Conservation (phyloP, 2,113 vertebrate species). For the Tamias sibiricus region DNA sequence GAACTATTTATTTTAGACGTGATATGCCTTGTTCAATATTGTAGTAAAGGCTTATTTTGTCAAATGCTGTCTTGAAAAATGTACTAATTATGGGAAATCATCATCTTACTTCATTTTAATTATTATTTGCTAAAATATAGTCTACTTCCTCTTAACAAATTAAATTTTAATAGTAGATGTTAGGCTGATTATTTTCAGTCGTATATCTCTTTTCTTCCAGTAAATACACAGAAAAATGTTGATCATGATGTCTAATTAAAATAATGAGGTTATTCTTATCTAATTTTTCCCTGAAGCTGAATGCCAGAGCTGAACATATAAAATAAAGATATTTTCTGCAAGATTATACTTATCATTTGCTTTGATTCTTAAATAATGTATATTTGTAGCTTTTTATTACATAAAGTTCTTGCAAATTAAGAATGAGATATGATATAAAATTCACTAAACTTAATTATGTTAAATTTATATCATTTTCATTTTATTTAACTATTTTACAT, state of each 20-base stretch:
- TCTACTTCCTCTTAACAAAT: constrained; percentile 27
- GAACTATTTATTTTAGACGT: not conserved
- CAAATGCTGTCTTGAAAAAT: constrained; percentile 29
- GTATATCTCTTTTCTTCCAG: not conserved
- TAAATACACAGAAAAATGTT: constrained; percentile 1
- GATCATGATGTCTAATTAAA: constrained; percentile 51
- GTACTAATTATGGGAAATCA: constrained; percentile 20
- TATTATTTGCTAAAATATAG: constrained; percentile 23
- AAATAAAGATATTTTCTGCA: not conserved
- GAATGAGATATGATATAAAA: not conserved
- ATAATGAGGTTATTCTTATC: constrained; percentile 11
- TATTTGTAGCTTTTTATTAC: not conserved
- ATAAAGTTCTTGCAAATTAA: not conserved
- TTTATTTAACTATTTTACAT: constrained; percentile 17
- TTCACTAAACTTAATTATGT: not conserved
- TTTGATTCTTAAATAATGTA: not conserved
- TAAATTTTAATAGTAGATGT: constrained; percentile 5
- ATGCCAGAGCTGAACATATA: constrained; percentile 33
- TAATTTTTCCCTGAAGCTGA: constrained; percentile 31
- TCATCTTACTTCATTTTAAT: constrained; percentile 16
- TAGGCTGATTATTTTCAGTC: not conserved
- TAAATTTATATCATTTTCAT: not conserved
- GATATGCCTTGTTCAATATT: not conserved
- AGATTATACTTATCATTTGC: not conserved
- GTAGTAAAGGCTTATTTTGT: not conserved